These are phyloP conservation scores for Dasypolia templi DNA, from an alignment of 2,888 invertebrate genomes.

Conservation along the genomic window DNA sequence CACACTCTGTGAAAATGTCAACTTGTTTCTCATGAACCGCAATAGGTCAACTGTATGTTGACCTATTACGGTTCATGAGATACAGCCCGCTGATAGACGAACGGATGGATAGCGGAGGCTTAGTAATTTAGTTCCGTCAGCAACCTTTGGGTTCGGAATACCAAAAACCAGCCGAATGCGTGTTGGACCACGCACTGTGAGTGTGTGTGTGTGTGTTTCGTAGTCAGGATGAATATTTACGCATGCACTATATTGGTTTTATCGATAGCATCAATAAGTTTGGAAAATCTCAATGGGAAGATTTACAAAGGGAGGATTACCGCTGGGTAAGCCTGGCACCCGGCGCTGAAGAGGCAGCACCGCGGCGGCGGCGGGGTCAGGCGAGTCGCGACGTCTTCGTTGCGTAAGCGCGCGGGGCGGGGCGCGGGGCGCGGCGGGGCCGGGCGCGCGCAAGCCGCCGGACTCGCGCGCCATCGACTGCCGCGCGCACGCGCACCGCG, in stretches of 20 bases:
- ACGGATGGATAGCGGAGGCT: no score
- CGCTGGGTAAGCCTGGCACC: neutral
- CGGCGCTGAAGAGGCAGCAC: constrained; percentile 39
- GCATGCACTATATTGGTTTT: neutral
- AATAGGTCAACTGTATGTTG: no score
- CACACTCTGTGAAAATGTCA: no score
- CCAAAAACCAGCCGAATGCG: neutral
- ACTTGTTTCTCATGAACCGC: no score
- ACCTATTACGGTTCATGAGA: no score
- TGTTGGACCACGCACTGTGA: neutral
- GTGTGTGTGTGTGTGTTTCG: neutral
- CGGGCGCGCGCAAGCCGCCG: constrained; percentile 57
- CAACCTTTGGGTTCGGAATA: no score
- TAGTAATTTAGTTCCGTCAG: no score
- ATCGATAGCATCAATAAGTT: neutral
- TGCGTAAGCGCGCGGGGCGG: constrained; percentile 66
- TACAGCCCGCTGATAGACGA: no score
- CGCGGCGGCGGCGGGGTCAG: constrained; percentile 62
- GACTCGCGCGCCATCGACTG: constrained; percentile 77
- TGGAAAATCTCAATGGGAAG: neutral
- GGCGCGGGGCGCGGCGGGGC: constrained; percentile 49
- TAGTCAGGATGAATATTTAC: neutral
- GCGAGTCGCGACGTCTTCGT: constrained; percentile 69
- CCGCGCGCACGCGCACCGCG: constrained; percentile 75
- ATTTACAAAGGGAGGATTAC: no score